Base-by-base conservation (phyloP, 2,113 vertebrate genomes). In the Microtus oregoni region DNA sequence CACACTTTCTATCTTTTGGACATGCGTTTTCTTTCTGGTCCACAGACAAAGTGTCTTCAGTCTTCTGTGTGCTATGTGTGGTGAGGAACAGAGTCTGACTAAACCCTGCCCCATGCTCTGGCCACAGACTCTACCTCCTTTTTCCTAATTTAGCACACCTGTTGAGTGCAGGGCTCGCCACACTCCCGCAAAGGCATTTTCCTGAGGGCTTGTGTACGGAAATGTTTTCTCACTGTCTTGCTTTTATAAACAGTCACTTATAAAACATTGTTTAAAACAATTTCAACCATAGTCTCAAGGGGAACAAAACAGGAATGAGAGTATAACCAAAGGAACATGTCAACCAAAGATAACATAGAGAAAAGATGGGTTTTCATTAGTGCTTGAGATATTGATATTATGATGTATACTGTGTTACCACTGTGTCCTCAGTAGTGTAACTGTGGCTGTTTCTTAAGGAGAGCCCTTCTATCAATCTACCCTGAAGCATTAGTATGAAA, bases 211-310 rank as follows among this genome's bases (percentile, higher is more conserved):
- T 47, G 26, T 75, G 6, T 26, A 63, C 20, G 7, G 70, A 50
- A 87, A 78, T 20, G 28, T 55, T 70, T 78, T n/a, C 38, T 81
- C 32, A 44, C 20, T 79, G 63, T 55, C 12, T 20, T 77, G 6
- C 7, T 4, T 28, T 72, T 65, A 75, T 12, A 86, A 7, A 17
- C 24, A 78, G 73, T 4, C 12, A 24, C 86, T 94, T 93, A 68
- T 67, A 86, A 93, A 89, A 14, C 7, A 88, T 78, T 55, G 81
- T 22, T 24, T 30, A 14, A 3, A 87, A 90, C 65, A 1, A 41
- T 44, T 94, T 75, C n/a, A 85, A 89, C 41, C 17, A 35, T 9
- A 77, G 73, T 58, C 92, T 2, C 28, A 97, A 95, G 47, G 41
- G 30, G 68, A 78, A 89, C 82, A 52, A 30, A 65, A 90, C 76